Base-by-base conservation (phyloP, 1,140 invertebrate genomes). In the Oppia nitens region DNA sequence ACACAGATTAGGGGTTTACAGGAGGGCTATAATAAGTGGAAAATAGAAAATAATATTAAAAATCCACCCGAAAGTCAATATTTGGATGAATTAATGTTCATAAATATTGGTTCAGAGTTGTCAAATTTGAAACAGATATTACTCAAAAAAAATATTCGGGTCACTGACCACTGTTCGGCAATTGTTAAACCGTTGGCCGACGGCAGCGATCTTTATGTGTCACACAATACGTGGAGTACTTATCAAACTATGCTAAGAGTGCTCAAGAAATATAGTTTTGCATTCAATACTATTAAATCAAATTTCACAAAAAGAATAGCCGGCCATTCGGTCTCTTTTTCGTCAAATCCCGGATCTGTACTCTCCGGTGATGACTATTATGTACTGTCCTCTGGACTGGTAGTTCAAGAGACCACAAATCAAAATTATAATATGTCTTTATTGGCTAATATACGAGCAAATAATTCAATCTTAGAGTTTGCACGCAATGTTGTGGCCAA, bases 331-430 rank as follows among this genome's bases (percentile, higher is more conserved):
- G 25, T 62, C 20, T 24, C 50, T 4, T 53, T 64, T 24, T 57
- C 51, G 0, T 57, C 63, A 24, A 65, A 64, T 53, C 59, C 65
- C 68, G 71, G 70, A 6, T 69, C 66, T 53, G 59, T 73, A 20
- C 68, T 70, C 56, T 72, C 71, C 6, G 57, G 71, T 24, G 71
- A 73, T 65, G 71, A 72, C 55, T 73, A 72, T 61, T 73, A 73
- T 60, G 55, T 68, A 0, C 52, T 72, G 56, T 60, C 64, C 25
- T 70, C 66, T 62, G 59, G 64, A 6, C 61, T 73, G 57, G 68
- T 71, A 3, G 66, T 73, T 66, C 60, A 70, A 23, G 70, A 73
- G 60, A 72, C 71, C 9, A 71, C 70, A 2, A 72, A 68, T 60
- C 68, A 68, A 56, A 63, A 71, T 6, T 71, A 68, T 62, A 70